These are phyloP conservation scores for Girardinus metallicus DNA, from an alignment of 2,797 vertebrate species.

Conservation along the genomic window DNA sequence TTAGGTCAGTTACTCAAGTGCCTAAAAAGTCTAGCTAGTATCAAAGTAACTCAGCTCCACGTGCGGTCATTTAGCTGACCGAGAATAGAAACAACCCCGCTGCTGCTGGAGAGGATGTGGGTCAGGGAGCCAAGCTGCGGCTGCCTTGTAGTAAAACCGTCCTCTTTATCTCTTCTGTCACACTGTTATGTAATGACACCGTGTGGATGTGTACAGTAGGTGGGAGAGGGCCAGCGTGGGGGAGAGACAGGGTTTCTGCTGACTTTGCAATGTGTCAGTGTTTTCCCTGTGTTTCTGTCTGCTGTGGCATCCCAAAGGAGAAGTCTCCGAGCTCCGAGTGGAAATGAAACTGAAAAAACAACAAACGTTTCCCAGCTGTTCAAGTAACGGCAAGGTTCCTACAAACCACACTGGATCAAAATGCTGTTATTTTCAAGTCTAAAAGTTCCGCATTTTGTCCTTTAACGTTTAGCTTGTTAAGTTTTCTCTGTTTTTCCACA, in stretches of 20 bases:
- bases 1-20: background rate
- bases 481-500: background rate
- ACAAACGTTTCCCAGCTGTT: background rate
- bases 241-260: conserved; percentile 52
- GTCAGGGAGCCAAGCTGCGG: conserved; percentile 76
- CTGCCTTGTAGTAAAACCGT: conserved; percentile 77
- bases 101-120: conserved; percentile 71
- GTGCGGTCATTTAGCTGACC: conserved; percentile 46
- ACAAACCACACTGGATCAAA: background rate
- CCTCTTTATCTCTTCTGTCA: conserved; percentile 78
- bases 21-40: conserved; percentile 14
- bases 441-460: background rate
- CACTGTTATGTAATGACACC: conserved; percentile 73
- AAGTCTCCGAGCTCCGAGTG: background rate
- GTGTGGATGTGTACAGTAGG: conserved; percentile 64
- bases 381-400: background rate
- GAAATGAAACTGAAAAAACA: background rate
- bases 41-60: conserved; percentile 10
- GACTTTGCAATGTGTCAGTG: conserved; percentile 50
- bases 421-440: background rate
- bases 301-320: conserved; percentile 26
- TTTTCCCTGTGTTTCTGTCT: conserved; percentile 54
- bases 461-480: background rate
- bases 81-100: conserved; percentile 30
- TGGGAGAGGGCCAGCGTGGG: conserved; percentile 8